Percentiles rank a stretch among this genome's conserved stretches.
Evolutionary conservation across 2,888 invertebrate genomes (phyloP).

Genomic region (Liodrosophila aerea): DNA sequence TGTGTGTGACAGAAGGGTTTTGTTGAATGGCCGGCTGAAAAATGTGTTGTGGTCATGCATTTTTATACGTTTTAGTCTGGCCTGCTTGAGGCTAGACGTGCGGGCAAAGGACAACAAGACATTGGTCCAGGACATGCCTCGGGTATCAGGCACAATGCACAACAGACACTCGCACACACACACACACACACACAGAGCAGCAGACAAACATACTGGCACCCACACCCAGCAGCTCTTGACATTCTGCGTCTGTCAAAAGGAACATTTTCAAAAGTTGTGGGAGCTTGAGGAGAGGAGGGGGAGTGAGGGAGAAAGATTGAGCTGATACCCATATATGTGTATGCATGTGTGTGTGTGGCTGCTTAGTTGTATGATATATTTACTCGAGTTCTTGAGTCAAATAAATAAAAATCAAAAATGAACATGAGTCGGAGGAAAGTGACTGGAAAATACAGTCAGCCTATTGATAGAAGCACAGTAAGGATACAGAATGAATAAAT

Average conservation of each 20-base stretch:
- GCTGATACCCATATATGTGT: conserved; percentile 3
- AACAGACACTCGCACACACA: conserved; percentile 26
- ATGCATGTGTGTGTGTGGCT: conserved; percentile 11
- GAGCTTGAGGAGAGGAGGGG: background rate
- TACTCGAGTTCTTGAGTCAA: conserved; percentile 9
- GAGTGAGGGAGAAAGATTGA: background rate
- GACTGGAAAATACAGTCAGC: background rate
- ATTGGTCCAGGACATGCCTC: conserved; percentile 30
- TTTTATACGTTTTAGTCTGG: conserved; percentile 58
- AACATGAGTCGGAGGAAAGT: too few species aligned
- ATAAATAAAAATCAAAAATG: conserved; percentile 37
- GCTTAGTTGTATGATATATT: conserved; percentile 46
- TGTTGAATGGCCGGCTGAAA: conserved; percentile 53
- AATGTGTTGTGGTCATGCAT: conserved; percentile 77
- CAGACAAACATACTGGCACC: conserved; percentile 5
- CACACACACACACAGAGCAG: conserved; percentile 8
- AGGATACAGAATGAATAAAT: too few species aligned
- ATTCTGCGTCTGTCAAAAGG: conserved; percentile 54
- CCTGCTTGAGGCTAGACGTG: conserved; percentile 22
- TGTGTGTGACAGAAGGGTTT: conserved; percentile 19
- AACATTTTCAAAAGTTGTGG: conserved; percentile 8
- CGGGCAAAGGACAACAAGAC: conserved; percentile 35
- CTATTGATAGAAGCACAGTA: too few species aligned
- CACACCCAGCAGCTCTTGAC: conserved; percentile 58
- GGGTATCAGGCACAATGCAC: conserved; percentile 8